Conservation (phyloP, 1,140 invertebrate species). For the Achroia grisella region DNA sequence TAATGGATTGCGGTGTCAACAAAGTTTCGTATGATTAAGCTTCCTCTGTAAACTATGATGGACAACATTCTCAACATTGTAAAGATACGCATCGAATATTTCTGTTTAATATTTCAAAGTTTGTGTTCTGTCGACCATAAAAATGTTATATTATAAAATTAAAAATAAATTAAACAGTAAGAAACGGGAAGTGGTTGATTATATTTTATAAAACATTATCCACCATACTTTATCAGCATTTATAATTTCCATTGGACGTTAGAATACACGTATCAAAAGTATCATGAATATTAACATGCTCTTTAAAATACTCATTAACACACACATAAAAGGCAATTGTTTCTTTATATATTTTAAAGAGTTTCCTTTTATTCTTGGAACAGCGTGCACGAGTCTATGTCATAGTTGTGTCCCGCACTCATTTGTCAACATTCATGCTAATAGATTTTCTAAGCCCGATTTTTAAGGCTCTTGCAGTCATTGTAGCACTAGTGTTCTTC, state of each 20-base stretch:
- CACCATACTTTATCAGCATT: too few relatives aligned
- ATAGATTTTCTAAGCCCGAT: conserved; percentile 61
- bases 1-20: conserved; percentile 62
- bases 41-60: too few relatives aligned
- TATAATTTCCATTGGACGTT: not conserved
- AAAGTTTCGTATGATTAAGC: conserved; percentile 46
- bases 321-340: conserved; percentile 63
- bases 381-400: conserved; percentile 33
- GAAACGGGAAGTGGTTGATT: too few relatives aligned
- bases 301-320: conserved; percentile 33
- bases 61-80: too few relatives aligned
- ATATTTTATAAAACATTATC: too few relatives aligned
- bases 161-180: too few relatives aligned
- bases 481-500: conserved; percentile 38
- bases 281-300: conserved; percentile 21
- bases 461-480: conserved; percentile 48
- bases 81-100: not conserved
- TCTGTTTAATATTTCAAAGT: not conserved
- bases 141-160: too few relatives aligned
- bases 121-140: too few relatives aligned
- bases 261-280: conserved; percentile 10
- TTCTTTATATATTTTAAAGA: conserved; percentile 54
- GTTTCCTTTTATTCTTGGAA: conserved; percentile 36
- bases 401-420: conserved; percentile 35
- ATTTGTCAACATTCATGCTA: conserved; percentile 48